These are phyloP conservation scores for Lutjanus campechanus DNA, from an alignment of 2,797 vertebrate genomes.

Conservation along the genomic window DNA sequence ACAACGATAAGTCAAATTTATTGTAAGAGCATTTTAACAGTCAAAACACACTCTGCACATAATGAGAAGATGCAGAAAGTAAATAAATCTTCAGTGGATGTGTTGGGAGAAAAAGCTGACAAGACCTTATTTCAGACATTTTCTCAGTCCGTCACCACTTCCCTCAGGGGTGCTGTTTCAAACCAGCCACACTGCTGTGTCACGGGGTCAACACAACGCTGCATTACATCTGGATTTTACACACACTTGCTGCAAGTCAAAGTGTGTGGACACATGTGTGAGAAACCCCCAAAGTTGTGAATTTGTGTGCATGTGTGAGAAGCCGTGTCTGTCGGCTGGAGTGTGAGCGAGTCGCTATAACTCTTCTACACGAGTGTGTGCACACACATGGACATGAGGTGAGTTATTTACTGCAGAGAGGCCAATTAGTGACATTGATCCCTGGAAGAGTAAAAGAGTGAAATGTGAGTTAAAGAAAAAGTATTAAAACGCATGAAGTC, in stretches of 20 bases:
- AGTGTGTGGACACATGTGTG: conserved; percentile 23
- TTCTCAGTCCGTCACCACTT: conserved; percentile 41
- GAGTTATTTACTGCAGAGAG: conserved; percentile 12
- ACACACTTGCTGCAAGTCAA: conserved; percentile 22
- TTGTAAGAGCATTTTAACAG: conserved; percentile 31
- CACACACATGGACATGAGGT: background rate
- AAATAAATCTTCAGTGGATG: conserved; percentile 38
- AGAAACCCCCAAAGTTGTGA: conserved; percentile 42
- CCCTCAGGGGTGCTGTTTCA: conserved; percentile 22
- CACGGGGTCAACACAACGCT: conserved; percentile 39
- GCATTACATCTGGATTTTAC: conserved; percentile 56
- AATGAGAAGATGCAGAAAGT: conserved; percentile 32
- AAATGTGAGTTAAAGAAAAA: conserved; percentile 2
- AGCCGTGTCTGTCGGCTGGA: conserved; percentile 19
- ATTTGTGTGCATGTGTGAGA: conserved; percentile 41
- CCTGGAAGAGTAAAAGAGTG: background rate
- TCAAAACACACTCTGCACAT: conserved; percentile 27
- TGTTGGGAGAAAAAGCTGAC: conserved; percentile 23
- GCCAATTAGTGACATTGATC: conserved; percentile 1
- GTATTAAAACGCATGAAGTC: accelerated
- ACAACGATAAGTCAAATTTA: conserved; percentile 56
- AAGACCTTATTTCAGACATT: conserved; percentile 31
- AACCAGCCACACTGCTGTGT: conserved; percentile 2
- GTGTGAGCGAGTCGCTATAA: conserved; percentile 11
- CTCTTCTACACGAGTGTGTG: background rate